A percentile compares a stretch with the other conserved stretches of the same genome.
Conservation (phyloP, 2,797 vertebrate species). For the Galago senegalensis region DNA sequence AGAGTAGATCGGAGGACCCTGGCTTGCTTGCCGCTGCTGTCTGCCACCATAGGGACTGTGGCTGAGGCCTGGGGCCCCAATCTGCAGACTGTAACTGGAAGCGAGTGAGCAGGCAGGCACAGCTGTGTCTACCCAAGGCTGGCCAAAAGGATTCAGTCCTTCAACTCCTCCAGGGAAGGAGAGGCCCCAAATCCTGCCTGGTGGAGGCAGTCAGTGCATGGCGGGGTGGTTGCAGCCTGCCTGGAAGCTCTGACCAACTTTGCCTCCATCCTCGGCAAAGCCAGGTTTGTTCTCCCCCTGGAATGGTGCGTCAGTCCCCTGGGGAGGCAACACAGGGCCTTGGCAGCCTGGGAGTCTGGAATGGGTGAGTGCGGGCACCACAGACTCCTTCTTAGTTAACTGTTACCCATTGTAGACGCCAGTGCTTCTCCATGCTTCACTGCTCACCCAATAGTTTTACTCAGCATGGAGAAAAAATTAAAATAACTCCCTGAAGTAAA, state of each 20-base stretch:
- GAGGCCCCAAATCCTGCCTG: background rate
- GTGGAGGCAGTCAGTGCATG: background rate
- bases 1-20: background rate
- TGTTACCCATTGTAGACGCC: slow-evolving; percentile 76
- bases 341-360: background rate
- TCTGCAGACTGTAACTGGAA: background rate
- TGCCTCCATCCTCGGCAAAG: background rate
- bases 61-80: background rate
- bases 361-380: background rate
- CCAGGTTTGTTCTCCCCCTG: background rate
- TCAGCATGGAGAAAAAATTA: slow-evolving; percentile 86
- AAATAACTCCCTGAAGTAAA: slow-evolving; percentile 83
- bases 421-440: slow-evolving; percentile 82
- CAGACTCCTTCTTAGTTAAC: slow-evolving; percentile 82
- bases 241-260: background rate
- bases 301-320: background rate
- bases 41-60: background rate
- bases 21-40: background rate
- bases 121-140: background rate
- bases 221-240: background rate
- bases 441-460: slow-evolving; percentile 83
- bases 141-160: slow-evolving; percentile 20
- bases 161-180: slow-evolving; percentile 7
- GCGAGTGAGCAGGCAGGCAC: background rate
- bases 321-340: slow-evolving; percentile 7